These are phyloP conservation scores for Eupsittula cactorum DNA, from an alignment of 2,113 vertebrate genomes.

Conservation along the genomic window DNA sequence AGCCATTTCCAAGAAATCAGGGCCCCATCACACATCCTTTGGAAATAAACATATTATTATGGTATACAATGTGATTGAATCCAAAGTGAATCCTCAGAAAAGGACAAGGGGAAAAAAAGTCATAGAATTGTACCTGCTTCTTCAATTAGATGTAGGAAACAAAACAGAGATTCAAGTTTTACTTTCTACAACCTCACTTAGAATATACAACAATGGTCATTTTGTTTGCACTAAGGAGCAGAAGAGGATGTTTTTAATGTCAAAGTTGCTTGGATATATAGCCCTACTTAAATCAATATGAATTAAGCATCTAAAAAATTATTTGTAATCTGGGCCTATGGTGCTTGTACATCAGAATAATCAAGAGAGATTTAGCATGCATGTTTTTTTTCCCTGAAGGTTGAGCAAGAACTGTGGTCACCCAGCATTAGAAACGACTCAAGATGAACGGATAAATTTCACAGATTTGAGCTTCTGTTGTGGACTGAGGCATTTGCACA, in stretches of 20 bases:
- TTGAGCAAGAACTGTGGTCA: conserved; percentile 17
- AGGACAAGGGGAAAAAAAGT: accelerated
- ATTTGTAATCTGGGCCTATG: conserved; percentile 1
- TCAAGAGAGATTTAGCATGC: conserved; percentile 32
- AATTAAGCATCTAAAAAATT: conserved; percentile 44
- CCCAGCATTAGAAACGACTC: not conserved
- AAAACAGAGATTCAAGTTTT: not conserved
- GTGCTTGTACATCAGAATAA: conserved; percentile 28
- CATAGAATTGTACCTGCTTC: not conserved
- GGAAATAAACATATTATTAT: not conserved
- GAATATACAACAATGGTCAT: not conserved
- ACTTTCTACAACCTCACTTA: not conserved
- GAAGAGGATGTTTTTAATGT: not conserved
- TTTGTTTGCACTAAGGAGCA: not conserved
- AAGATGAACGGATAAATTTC: not conserved
- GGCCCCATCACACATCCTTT: not conserved
- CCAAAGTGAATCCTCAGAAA: not conserved
- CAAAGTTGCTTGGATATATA: conserved; percentile 36
- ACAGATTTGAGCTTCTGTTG: not conserved
- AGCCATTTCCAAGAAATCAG: not conserved
- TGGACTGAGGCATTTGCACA: not conserved
- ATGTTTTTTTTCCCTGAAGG: conserved; percentile 12
- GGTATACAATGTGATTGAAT: not conserved
- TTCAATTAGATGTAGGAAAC: not conserved
- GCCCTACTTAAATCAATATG: conserved; percentile 56